Evolutionary conservation across 2,888 invertebrate genomes (phyloP).

Genomic region (Nomada flava): DNA sequence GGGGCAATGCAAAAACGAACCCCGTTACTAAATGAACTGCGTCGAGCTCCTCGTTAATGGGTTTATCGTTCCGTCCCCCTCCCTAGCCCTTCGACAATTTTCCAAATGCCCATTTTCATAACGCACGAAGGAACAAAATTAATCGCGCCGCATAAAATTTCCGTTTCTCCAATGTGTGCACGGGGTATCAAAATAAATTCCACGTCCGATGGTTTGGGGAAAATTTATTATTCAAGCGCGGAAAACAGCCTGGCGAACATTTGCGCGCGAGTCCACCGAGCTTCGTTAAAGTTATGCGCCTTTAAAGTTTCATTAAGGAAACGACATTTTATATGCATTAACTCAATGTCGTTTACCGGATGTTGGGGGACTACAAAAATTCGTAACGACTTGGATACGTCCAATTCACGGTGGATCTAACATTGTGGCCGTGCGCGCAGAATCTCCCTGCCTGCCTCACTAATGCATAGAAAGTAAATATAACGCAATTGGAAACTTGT

Average conservation of each 20-base stretch:
- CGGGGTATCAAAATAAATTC: too few relatives aligned
- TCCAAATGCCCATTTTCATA: background rate
- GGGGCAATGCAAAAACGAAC: conserved; percentile 65
- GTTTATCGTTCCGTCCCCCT: conserved; percentile 48
- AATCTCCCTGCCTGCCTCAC: background rate
- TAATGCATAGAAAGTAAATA: conserved; percentile 17
- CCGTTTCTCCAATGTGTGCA: too few relatives aligned
- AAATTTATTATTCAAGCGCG: background rate
- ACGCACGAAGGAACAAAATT: too few relatives aligned
- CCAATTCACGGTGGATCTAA: conserved; percentile 15
- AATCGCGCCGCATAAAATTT: too few relatives aligned
- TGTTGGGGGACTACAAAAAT: conserved; percentile 21
- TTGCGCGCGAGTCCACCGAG: background rate
- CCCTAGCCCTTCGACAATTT: background rate
- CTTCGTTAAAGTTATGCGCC: background rate
- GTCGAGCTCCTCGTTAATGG: conserved; percentile 51
- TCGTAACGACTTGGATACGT: conserved; percentile 11
- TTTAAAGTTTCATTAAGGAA: conserved; percentile 14
- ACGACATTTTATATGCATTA: conserved; percentile 22
- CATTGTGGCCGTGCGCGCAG: background rate
- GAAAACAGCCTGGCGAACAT: background rate
- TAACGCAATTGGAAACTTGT: background rate
- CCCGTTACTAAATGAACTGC: conserved; percentile 69
- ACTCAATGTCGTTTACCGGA: conserved; percentile 12
- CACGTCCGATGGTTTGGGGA: too few relatives aligned